These are phyloP conservation scores for Aphis craccivora DNA, from an alignment of 1,140 invertebrate species.

Conservation along the genomic window DNA sequence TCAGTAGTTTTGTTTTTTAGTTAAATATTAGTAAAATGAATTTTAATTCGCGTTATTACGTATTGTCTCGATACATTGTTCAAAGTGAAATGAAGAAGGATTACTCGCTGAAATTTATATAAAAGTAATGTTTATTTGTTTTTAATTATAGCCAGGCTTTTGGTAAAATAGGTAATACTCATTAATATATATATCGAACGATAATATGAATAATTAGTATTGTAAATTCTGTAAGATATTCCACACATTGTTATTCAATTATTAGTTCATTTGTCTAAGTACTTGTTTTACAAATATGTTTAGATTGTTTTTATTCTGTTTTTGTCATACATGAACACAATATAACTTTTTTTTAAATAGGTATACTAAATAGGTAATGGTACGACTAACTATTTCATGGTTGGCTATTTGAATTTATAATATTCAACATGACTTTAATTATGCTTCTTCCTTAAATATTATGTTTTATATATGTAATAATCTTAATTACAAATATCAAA, in stretches of 20 bases:
- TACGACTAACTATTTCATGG: not conserved
- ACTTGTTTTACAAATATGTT: not conserved
- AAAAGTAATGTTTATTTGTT: constrained; percentile 42
- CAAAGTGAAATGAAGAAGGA: constrained; percentile 45
- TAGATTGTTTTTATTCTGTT: not conserved
- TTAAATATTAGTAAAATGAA: constrained; percentile 13
- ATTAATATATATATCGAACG: not conserved
- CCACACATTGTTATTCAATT: not conserved
- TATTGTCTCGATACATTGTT: constrained; percentile 26
- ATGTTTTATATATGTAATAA: not conserved
- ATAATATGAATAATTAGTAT: not conserved
- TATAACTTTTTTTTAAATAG: not conserved
- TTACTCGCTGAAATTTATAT: not conserved
- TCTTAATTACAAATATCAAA: not conserved
- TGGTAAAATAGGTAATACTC: not conserved
- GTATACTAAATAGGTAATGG: not conserved
- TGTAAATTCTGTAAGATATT: not conserved
- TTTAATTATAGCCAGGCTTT: not conserved
- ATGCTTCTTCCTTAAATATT: not conserved
- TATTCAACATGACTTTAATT: not conserved
- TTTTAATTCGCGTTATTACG: constrained; percentile 22
- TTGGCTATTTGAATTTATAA: not conserved
- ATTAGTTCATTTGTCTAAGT: not conserved
- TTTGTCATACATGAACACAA: not conserved
- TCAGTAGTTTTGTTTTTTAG: constrained; percentile 7